These are phyloP conservation scores for Subanguina moxae DNA, from an alignment of 1,140 invertebrate genomes.

Conservation along the genomic window DNA sequence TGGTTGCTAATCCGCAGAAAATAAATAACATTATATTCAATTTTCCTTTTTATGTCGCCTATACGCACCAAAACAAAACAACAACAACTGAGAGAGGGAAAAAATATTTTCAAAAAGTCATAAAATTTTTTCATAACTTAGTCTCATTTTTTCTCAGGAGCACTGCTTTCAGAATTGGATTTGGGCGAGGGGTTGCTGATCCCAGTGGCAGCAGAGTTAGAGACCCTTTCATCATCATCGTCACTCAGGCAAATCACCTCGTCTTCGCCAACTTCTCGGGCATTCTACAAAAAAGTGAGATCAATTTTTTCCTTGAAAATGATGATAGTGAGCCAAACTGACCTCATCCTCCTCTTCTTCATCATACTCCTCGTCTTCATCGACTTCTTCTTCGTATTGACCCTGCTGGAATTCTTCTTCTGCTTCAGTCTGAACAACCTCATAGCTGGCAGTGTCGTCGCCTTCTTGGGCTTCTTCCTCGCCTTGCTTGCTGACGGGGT, in stretches of 20 bases:
- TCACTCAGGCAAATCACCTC: not conserved
- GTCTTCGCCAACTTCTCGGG: not conserved
- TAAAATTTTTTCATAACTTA: no score
- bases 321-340: not conserved
- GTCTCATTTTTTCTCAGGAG: no score
- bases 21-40: no score
- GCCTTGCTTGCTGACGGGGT: not conserved
- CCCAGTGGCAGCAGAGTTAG: not conserved
- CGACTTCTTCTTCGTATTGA: slow-evolving; percentile 5
- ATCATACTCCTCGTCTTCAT: slow-evolving; percentile 3
- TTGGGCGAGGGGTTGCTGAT: not conserved
- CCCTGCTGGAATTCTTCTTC: not conserved
- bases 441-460: not conserved
- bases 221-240: not conserved
- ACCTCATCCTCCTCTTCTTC: slow-evolving; percentile 1
- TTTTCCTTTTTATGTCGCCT: no score
- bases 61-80: no score
- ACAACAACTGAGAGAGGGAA: no score
- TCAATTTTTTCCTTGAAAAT: not conserved
- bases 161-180: no score
- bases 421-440: not conserved
- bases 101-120: no score
- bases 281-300: not conserved
- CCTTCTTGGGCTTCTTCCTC: slow-evolving; percentile 11
- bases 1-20: no score